Conservation (phyloP, 2,888 invertebrate genomes). For the Clistopyga incitator region DNA sequence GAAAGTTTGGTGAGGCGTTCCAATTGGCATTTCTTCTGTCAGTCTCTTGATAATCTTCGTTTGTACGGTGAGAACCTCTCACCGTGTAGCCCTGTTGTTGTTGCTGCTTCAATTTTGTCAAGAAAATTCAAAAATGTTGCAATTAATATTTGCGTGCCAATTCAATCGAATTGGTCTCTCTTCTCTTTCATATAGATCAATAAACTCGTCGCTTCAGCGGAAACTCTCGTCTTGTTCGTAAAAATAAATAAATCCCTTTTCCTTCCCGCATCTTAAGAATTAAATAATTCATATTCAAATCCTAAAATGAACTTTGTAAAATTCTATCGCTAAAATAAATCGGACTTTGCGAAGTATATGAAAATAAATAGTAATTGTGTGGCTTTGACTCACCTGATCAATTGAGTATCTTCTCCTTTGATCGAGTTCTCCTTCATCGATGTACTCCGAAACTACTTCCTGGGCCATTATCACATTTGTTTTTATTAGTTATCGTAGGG, state of each 20-base stretch:
- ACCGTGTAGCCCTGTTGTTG: slow-evolving; percentile 45
- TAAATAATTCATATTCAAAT: too few species aligned
- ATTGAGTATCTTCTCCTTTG: slow-evolving; percentile 78
- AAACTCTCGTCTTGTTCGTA: too few species aligned
- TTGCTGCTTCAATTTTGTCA: neutral
- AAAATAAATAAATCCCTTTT: too few species aligned
- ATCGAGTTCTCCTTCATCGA: slow-evolving; percentile 76
- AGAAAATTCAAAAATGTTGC: neutral
- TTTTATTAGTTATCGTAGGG: neutral
- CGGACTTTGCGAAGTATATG: neutral
- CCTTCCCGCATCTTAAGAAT: too few species aligned
- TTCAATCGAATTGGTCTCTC: neutral
- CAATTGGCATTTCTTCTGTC: slow-evolving; percentile 83
- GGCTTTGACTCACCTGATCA: slow-evolving; percentile 77
- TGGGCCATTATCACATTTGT: slow-evolving; percentile 61
- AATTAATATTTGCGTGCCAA: neutral
- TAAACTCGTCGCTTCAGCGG: too few species aligned
- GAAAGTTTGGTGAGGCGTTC: slow-evolving; percentile 79
- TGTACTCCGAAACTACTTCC: slow-evolving; percentile 78
- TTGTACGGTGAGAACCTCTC: slow-evolving; percentile 65
- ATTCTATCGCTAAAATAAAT: neutral
- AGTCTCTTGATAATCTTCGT: slow-evolving; percentile 80
- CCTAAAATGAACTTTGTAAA: too few species aligned
- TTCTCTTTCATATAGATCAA: too few species aligned
- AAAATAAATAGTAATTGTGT: neutral